Evolutionary conservation across 1,140 invertebrate genomes (phyloP).

Genomic region (Triops cancriformis): DNA sequence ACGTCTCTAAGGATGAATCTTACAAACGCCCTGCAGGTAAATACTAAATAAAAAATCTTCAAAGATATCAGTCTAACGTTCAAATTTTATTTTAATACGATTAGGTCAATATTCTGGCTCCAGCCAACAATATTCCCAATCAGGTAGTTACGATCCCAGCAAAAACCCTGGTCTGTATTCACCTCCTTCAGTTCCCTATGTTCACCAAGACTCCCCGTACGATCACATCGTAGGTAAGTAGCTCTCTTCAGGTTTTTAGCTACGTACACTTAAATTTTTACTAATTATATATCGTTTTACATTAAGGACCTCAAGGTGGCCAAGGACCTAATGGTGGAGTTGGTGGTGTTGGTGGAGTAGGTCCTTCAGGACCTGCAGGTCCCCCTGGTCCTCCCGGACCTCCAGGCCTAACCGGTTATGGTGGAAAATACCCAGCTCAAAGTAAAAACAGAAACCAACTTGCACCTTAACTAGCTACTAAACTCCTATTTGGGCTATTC

Average conservation of each 20-base stretch:
- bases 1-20: neutral
- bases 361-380: conserved; percentile 27
- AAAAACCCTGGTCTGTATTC: neutral
- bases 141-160: neutral
- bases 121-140: neutral
- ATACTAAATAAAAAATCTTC: neutral
- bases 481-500: neutral
- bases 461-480: neutral
- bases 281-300: neutral
- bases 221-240: neutral
- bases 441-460: neutral
- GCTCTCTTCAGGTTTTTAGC: neutral
- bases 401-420: conserved; percentile 25
- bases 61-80: neutral
- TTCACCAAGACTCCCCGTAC: neutral
- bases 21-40: neutral
- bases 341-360: conserved; percentile 25
- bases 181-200: neutral
- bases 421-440: neutral
- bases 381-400: conserved; percentile 26
- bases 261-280: neutral
- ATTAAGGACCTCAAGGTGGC: conserved; percentile 27
- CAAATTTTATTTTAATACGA: neutral
- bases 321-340: conserved; percentile 27
- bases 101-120: neutral